Base-by-base conservation (phyloP, 2,888 invertebrate genomes). In the Pristionchus exspectatus region DNA sequence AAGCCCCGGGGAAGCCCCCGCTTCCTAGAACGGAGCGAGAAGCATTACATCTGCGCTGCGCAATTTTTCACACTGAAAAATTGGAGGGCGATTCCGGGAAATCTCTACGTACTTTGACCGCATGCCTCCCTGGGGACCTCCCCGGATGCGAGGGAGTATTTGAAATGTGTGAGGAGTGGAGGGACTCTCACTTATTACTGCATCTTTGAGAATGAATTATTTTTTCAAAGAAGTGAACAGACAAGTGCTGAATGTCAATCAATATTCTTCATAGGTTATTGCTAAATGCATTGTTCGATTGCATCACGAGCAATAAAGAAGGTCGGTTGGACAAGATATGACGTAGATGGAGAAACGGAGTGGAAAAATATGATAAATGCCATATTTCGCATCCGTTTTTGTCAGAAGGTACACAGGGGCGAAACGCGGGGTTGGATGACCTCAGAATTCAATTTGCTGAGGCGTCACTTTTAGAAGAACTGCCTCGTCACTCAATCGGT, bases 401-500 rank as follows among this genome's bases (percentile, higher is more conserved):
- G 56, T 18, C 56, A 56, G 56, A 56, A 18, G 59, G 44, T 50
- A 50, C 12, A 18, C n/a, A 21, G 18, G 21, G 59, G 12, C 24
- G 21, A 21, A 63, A 63, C 63, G 63, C 24, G 63, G 69, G 30
- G 66, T 27, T 24, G 27, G 38, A 74, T 74, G 74, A 74, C 74
- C 74, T 74, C 74, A 74, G 74, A 74, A 74, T 74, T 74, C 74
- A 74, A 74, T 74, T 74, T 69, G 30, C 12, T 7, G 66, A 66
- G 24, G 27, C 59, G 59, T 24, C 59, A n/a, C 30, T 27, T 30
- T 69, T 69, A 69, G 69, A 69, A 30, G 69, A 69, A 69, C 69
- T 30, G 69, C 24, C 3, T 0, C 63, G n/a, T 63, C 63, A 63
- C 9, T 63, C 63, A 66, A 24, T 24, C 66, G 66, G 27, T 9